Base-by-base conservation (phyloP, 2,888 invertebrate genomes). In the Drosophila tanythrix region DNA sequence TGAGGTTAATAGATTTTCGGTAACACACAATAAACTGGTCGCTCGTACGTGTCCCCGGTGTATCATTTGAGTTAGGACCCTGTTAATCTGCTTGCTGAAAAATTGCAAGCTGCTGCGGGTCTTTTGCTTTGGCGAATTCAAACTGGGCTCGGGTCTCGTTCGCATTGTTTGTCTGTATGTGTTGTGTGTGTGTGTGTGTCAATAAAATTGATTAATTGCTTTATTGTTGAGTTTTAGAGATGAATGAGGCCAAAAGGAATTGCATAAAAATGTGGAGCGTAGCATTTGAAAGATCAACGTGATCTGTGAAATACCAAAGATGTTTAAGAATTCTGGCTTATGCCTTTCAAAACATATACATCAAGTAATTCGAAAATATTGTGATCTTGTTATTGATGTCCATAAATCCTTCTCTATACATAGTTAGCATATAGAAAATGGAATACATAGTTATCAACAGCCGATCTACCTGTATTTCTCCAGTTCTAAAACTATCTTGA, bases 201-300 rank as follows among this genome's bases (percentile, higher is more conserved):
- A 83, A 83, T 85, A 82, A 88, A 88, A 73, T 88, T 87, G 87
- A 88, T 88, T 89, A 89, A 89, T 89, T 85, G 88, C 82, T 80
- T 76, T 76, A 85, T 89, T 89, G 87, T 87, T 76, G 68, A 78
- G 60, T 57, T 25, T 65, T 29, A 18, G 25, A 38, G 36, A 18
- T 63, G 71, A 70, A 71, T 72, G 70, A 50, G 46, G n/a, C 53
- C 33, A 10, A 59, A 65, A 50, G 50, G 60, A 58, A 69, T 83
- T 84, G 80, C 84, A 75, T 74, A 72, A 82, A 70, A 84, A 74
- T 48, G 15, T 68, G 21, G 68, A 72, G 64, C 71, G 51, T 15
- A 15, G 51, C 18, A 31, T 48, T 58, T 40, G 21, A 72, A 48
- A 55, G 51, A 66, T 72, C 50, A 65, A 60, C 63, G 69, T 31